phyloP scores from a whole-genome alignment of 1,140 invertebrate species.

The Anastatus disparis region DNA sequence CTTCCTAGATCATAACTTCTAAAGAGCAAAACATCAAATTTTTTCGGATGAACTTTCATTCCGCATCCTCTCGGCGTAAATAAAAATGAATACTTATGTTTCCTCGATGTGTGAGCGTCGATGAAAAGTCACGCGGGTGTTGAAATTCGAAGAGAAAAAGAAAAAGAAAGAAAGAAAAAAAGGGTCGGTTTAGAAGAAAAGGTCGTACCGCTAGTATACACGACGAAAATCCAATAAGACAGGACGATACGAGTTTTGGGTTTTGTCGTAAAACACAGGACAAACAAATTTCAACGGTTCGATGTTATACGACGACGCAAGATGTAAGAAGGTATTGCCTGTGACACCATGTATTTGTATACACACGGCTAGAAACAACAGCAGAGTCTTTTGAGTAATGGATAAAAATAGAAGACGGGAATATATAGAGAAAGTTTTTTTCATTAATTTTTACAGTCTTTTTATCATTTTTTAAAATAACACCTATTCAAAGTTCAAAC shows the following conservation, averaged over 20 bases:
- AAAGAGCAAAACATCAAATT: too few relatives aligned
- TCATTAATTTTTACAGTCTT: too few relatives aligned
- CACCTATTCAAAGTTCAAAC: too few relatives aligned
- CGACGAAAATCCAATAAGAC: conserved; percentile 60
- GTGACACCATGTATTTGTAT: background rate
- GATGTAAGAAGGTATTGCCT: conserved; percentile 21
- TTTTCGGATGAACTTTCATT: too few relatives aligned
- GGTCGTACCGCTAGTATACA: too few relatives aligned
- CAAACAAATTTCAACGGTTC: conserved; percentile 58
- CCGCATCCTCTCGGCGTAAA: conserved; percentile 1
- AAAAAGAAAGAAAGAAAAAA: background rate
- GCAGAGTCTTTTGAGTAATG: too few relatives aligned
- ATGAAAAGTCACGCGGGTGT: conserved; percentile 8
- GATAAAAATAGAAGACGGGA: too few relatives aligned
- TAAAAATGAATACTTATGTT: conserved; percentile 13
- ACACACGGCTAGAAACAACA: conserved; percentile 7
- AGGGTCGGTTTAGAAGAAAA: too few relatives aligned
- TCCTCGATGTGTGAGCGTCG: background rate
- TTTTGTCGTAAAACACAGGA: conserved; percentile 58
- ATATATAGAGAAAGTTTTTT: too few relatives aligned
- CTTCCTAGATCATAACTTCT: too few relatives aligned
- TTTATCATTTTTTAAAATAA: too few relatives aligned
- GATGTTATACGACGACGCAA: conserved; percentile 1
- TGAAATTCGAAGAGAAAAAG: background rate
- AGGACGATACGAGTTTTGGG: conserved; percentile 51